Conservation (phyloP, 2,113 vertebrate genomes). For the Stegostoma tigrinum region DNA sequence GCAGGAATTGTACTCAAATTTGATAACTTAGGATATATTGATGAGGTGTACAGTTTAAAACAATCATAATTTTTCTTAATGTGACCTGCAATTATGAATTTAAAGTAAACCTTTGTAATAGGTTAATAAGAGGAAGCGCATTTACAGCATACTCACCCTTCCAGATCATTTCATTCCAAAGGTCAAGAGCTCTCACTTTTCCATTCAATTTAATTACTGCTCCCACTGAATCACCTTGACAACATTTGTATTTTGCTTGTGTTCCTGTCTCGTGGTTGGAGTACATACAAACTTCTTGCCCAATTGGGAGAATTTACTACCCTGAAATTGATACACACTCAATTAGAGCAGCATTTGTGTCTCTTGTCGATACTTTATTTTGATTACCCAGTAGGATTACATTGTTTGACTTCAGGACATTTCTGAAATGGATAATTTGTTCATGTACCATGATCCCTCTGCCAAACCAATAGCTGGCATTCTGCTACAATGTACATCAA, state of each 20-base stretch:
- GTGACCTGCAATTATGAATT: background rate
- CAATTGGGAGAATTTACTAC: background rate
- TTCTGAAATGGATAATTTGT: background rate
- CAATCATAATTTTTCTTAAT: background rate
- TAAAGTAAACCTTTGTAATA: background rate
- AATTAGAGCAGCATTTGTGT: background rate
- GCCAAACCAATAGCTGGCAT: background rate
- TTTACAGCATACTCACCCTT: background rate
- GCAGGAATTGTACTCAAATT: background rate
- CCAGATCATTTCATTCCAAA: conserved; percentile 14
- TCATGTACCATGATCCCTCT: background rate
- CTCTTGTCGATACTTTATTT: background rate
- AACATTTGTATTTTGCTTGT: conserved; percentile 2
- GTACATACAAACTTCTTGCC: background rate
- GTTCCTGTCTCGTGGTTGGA: background rate
- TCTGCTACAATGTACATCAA: background rate
- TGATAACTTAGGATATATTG: background rate
- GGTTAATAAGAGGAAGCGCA: background rate
- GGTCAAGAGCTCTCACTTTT: background rate
- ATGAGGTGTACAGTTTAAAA: background rate
- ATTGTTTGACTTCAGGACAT: background rate
- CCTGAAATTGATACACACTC: background rate
- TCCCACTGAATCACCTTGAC: background rate
- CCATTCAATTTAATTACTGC: background rate
- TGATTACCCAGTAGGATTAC: background rate